A percentile compares a stretch with the other conserved stretches of the same genome.
These are phyloP conservation scores for Napeogenes sylphis DNA, from an alignment of 2,888 invertebrate genomes.

Conservation along the genomic window DNA sequence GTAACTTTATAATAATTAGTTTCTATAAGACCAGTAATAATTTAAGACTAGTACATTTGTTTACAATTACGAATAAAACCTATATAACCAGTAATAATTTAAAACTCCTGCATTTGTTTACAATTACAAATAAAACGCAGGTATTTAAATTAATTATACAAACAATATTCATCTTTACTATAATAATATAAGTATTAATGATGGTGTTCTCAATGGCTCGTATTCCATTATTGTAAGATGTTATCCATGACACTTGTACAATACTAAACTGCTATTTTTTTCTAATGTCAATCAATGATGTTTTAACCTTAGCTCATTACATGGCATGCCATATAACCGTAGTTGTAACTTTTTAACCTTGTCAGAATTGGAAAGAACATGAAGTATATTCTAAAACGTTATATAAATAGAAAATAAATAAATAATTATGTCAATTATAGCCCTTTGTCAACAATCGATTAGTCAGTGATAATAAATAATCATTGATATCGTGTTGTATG, in stretches of 20 bases:
- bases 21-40: too few relatives aligned
- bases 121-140: too few relatives aligned
- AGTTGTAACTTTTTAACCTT: constrained; percentile 35
- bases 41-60: too few relatives aligned
- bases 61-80: too few relatives aligned
- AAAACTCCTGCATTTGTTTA: too few relatives aligned
- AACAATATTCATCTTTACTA: not conserved
- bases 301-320: too few relatives aligned
- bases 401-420: not conserved
- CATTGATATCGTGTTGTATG: constrained; percentile 13
- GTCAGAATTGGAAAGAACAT: constrained; percentile 18
- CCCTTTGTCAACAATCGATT: not conserved
- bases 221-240: constrained; percentile 53
- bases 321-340: constrained; percentile 21
- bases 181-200: not conserved
- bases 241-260: constrained; percentile 65
- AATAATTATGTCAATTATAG: too few relatives aligned
- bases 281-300: constrained; percentile 38
- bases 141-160: not conserved
- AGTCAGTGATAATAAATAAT: constrained; percentile 10
- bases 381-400: not conserved
- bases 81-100: too few relatives aligned
- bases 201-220: constrained; percentile 38
- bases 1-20: too few relatives aligned
- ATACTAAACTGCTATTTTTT: constrained; percentile 54